Evolutionary conservation across 2,113 vertebrate genomes (phyloP).

Genomic region (Vulpes ferrilata): DNA sequence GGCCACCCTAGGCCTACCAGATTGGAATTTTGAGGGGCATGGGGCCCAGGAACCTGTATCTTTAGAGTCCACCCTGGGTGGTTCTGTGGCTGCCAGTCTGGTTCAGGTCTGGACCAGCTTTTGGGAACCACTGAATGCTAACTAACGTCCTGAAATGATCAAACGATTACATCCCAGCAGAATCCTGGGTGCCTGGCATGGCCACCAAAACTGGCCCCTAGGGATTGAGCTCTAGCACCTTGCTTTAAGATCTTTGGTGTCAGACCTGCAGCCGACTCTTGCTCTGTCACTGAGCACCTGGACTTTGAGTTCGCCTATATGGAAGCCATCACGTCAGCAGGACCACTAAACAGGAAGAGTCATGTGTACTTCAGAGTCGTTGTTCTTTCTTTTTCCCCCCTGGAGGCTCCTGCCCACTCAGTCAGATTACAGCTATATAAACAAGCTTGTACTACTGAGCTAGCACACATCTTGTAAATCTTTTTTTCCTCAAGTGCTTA

Average conservation of each 20-base stretch:
- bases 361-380: constrained; percentile 58
- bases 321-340: constrained; percentile 53
- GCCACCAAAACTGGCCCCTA: not conserved
- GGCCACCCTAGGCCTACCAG: not conserved
- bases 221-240: not conserved
- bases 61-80: not conserved
- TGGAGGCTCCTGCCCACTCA: constrained; percentile 63
- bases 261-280: not conserved
- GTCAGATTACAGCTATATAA: constrained; percentile 70
- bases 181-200: not conserved
- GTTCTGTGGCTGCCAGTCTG: not conserved
- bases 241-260: not conserved
- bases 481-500: constrained; percentile 35
- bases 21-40: constrained; percentile 36
- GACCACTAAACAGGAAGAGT: not conserved
- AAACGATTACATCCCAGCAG: not conserved
- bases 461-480: constrained; percentile 31
- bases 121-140: not conserved
- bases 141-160: not conserved
- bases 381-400: constrained; percentile 54
- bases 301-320: not conserved
- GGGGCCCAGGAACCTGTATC: not conserved
- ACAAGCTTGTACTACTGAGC: constrained; percentile 57
- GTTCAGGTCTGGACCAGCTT: not conserved
- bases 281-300: not conserved